Evolutionary conservation across 2,888 invertebrate species (phyloP).

Genomic region (Sesia apiformis): DNA sequence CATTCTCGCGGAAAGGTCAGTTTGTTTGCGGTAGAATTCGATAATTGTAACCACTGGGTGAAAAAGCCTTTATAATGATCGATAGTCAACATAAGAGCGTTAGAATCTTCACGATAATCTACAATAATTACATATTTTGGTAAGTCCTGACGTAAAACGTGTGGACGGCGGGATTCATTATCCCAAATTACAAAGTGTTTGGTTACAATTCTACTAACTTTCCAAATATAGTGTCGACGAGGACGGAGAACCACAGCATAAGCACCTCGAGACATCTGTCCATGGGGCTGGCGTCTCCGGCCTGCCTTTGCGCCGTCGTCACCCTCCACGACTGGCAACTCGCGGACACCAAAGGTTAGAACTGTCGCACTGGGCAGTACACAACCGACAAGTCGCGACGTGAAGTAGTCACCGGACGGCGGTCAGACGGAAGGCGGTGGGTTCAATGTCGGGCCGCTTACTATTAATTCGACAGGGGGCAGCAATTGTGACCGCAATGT

Average conservation of each 20-base stretch:
- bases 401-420: constrained; percentile 6
- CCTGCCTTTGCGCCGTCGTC: constrained; percentile 1
- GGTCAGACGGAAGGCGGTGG: neutral
- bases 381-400: constrained; percentile 1
- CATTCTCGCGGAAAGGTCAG: too few species aligned
- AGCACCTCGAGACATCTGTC: constrained; percentile 28
- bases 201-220: constrained; percentile 26
- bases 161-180: too few species aligned
- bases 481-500: too few species aligned
- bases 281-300: constrained; percentile 13
- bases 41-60: too few species aligned
- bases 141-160: too few species aligned
- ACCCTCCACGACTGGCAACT: neutral
- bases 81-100: too few species aligned
- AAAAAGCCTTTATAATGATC: too few species aligned
- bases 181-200: neutral
- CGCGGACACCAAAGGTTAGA: neutral
- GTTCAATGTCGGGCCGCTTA: constrained; percentile 7
- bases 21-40: too few species aligned
- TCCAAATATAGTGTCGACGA: constrained; percentile 25
- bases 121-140: too few species aligned
- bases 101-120: too few species aligned
- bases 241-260: constrained; percentile 31
- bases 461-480: too few species aligned
- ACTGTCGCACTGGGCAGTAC: too few species aligned